phyloP scores from a whole-genome alignment of 2,797 vertebrate genomes.

The Gambelia wislizenii region DNA sequence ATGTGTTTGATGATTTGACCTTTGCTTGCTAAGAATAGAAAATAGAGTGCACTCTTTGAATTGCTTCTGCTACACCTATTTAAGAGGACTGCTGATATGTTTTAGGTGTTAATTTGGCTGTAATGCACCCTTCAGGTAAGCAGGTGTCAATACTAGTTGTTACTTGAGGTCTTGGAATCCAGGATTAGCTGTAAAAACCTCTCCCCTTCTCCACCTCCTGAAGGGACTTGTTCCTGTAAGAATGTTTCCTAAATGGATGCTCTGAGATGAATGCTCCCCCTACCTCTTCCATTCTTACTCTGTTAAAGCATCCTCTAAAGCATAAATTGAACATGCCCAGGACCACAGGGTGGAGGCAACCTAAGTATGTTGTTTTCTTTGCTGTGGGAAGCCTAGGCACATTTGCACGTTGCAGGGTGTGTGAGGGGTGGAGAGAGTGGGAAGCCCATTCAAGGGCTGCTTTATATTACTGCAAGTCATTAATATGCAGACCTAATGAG shows the following conservation, averaged over 20 bases:
- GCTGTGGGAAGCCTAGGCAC: constrained; percentile 78
- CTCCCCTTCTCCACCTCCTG: constrained; percentile 11
- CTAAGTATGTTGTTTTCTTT: constrained; percentile 61
- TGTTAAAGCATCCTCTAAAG: constrained; percentile 28
- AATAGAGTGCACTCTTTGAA: not conserved
- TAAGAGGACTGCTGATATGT: constrained; percentile 28
- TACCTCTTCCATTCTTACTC: not conserved
- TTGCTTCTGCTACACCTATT: too few species aligned
- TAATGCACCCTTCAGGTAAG: constrained; percentile 5
- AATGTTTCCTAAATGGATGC: not conserved
- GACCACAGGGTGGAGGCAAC: not conserved
- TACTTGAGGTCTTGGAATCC: constrained; percentile 38
- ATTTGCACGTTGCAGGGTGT: constrained; percentile 47
- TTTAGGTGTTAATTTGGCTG: constrained; percentile 54
- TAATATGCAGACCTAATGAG: constrained; percentile 92
- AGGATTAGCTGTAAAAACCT: constrained; percentile 29
- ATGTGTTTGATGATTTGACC: constrained; percentile 1
- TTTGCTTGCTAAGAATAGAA: constrained; percentile 12
- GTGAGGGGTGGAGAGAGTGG: constrained; percentile 49
- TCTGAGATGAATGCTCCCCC: not conserved
- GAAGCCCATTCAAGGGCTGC: constrained; percentile 78
- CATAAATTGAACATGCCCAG: constrained; percentile 22
- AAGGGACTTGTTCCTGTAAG: constrained; percentile 1
- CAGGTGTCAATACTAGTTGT: not conserved
- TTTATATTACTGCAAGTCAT: constrained; percentile 87